These are phyloP conservation scores for Chironomus riparius DNA, from an alignment of 2,888 invertebrate genomes.

Conservation along the genomic window DNA sequence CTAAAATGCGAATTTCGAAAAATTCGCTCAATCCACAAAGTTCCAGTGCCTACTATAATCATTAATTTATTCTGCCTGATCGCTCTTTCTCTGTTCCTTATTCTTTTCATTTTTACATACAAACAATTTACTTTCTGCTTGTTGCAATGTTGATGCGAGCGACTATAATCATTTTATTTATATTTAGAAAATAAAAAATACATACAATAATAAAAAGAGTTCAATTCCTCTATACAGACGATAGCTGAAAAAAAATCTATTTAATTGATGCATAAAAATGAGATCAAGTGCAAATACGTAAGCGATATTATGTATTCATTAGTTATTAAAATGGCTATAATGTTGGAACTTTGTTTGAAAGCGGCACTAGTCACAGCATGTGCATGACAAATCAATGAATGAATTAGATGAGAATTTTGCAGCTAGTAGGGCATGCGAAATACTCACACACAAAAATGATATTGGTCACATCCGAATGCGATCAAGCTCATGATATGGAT, in stretches of 20 bases:
- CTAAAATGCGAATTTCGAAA: no score
- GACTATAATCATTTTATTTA: no score
- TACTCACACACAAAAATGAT: background rate
- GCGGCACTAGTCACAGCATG: no score
- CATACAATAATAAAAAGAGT: background rate
- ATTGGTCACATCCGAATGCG: background rate
- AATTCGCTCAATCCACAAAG: no score
- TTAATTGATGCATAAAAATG: conserved; percentile 22
- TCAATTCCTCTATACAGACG: background rate
- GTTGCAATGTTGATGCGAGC: no score
- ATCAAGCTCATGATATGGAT: background rate
- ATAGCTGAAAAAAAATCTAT: background rate
- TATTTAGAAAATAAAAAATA: background rate
- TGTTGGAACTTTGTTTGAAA: no score
- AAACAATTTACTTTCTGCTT: background rate
- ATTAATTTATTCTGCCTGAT: no score
- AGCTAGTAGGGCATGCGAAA: background rate
- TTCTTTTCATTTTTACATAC: background rate
- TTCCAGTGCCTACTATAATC: no score
- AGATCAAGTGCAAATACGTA: conserved; percentile 24
- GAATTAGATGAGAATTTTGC: no score
- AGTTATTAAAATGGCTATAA: no score
- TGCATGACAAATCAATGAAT: no score
- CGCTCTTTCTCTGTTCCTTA: no score
- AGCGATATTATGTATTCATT: background rate